phyloP scores from a whole-genome alignment of 1,140 invertebrate genomes.

The Piezodorus guildinii region DNA sequence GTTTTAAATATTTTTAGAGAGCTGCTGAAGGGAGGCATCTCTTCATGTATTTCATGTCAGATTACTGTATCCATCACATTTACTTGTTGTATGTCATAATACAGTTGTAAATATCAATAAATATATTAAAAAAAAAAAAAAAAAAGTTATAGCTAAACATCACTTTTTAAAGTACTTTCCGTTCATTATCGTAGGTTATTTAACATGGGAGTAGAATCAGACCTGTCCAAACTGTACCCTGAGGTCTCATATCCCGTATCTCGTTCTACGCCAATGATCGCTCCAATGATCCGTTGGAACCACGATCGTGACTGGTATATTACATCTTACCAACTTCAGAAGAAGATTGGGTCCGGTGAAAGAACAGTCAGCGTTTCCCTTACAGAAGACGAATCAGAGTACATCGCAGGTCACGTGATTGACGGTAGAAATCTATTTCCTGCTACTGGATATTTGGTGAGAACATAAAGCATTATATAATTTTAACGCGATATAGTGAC shows the following conservation, averaged over 20 bases:
- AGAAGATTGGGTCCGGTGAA: constrained; percentile 14
- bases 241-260: constrained; percentile 64
- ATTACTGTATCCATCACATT: too few relatives aligned
- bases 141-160: too few relatives aligned
- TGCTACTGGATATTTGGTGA: constrained; percentile 69
- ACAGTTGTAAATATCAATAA: too few relatives aligned
- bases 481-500: too few relatives aligned
- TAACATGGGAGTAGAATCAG: constrained; percentile 27
- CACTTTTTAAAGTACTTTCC: too few relatives aligned
- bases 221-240: constrained; percentile 42
- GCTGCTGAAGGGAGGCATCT: too few relatives aligned
- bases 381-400: constrained; percentile 33
- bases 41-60: too few relatives aligned
- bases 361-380: neutral
- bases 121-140: too few relatives aligned
- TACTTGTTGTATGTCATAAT: too few relatives aligned
- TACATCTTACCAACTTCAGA: constrained; percentile 27
- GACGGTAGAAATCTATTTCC: constrained; percentile 80
- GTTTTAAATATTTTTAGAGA: too few relatives aligned
- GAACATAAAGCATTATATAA: neutral
- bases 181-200: constrained; percentile 26
- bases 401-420: constrained; percentile 71
- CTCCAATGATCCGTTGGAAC: constrained; percentile 76
- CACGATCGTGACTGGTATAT: constrained; percentile 65
- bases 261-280: constrained; percentile 61